Evolutionary conservation across 92 coral and sea anemone species (phyloP).

Genomic region (Parazoanthus swiftii): DNA sequence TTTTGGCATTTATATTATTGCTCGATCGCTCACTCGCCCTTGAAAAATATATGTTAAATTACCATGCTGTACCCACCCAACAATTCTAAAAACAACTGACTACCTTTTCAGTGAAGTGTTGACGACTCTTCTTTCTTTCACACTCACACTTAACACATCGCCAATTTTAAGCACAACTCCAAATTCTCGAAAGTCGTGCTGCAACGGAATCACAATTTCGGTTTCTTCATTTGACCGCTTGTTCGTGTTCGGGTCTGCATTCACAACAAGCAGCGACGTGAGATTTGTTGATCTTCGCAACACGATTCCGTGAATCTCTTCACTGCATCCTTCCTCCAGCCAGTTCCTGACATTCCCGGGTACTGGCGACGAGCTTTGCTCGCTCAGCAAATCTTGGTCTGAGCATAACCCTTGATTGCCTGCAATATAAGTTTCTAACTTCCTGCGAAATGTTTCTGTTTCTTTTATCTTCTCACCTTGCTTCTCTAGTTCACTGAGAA

Average conservation of each 20-base stretch:
- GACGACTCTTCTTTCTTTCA: not conserved
- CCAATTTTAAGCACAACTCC: slow-evolving; percentile 27
- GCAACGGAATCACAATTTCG: not conserved
- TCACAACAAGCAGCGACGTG: not conserved
- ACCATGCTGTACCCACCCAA: too few species aligned
- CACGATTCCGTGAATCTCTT: not conserved
- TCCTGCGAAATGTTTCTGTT: not conserved
- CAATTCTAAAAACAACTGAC: not conserved
- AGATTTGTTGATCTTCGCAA: not conserved
- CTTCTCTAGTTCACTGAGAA: not conserved
- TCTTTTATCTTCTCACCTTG: not conserved
- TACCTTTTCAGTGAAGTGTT: slow-evolving; percentile 20
- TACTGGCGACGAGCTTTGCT: too few species aligned
- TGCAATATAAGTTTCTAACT: not conserved
- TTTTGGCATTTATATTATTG: too few species aligned
- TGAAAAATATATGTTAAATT: too few species aligned
- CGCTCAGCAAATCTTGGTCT: slow-evolving; percentile 2
- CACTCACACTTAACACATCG: not conserved
- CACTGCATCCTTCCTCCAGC: slow-evolving; percentile 1
- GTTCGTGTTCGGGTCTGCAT: not conserved
- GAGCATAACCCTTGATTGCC: slow-evolving; percentile 1
- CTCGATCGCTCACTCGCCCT: too few species aligned
- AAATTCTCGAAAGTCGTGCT: not conserved
- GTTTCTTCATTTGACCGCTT: too few species aligned
- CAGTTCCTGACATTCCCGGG: not conserved